Percentiles rank a stretch among this genome's conserved stretches.
These are phyloP conservation scores for Strix uralensis DNA, from an alignment of 2,113 vertebrate genomes.

Conservation along the genomic window DNA sequence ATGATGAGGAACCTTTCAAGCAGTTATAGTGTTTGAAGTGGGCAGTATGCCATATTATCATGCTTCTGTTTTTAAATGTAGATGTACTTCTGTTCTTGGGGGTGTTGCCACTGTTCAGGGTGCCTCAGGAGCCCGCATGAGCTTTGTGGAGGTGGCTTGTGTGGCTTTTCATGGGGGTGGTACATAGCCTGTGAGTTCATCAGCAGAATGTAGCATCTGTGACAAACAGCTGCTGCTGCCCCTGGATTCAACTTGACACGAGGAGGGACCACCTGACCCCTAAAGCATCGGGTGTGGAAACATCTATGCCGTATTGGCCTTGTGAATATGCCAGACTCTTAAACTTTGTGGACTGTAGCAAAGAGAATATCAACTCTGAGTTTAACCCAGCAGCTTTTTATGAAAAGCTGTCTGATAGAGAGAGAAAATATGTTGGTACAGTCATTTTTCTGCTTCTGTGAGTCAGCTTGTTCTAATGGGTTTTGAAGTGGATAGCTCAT, in stretches of 20 bases:
- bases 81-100: not conserved
- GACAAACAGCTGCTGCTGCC: not conserved
- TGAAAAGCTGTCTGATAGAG: constrained; percentile 38
- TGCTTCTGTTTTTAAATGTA: not conserved
- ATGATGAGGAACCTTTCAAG: not conserved
- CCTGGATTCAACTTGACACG: not conserved
- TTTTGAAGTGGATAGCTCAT: constrained; percentile 51
- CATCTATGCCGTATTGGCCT: not conserved
- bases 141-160: not conserved
- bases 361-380: not conserved
- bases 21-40: not conserved
- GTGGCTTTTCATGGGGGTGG: not conserved
- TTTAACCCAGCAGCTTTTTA: not conserved
- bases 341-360: not conserved
- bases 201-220: not conserved
- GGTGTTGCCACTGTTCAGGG: not conserved
- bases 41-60: not conserved
- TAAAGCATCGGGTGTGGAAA: not conserved
- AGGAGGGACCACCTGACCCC: not conserved
- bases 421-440: constrained; percentile 41
- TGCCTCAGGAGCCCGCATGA: not conserved
- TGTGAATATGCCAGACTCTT: not conserved
- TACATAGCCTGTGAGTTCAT: not conserved
- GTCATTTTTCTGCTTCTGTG: constrained; percentile 35
- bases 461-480: constrained; percentile 58